phyloP scores from a whole-genome alignment of 2,888 invertebrate genomes.

The Apoda limacodes region DNA sequence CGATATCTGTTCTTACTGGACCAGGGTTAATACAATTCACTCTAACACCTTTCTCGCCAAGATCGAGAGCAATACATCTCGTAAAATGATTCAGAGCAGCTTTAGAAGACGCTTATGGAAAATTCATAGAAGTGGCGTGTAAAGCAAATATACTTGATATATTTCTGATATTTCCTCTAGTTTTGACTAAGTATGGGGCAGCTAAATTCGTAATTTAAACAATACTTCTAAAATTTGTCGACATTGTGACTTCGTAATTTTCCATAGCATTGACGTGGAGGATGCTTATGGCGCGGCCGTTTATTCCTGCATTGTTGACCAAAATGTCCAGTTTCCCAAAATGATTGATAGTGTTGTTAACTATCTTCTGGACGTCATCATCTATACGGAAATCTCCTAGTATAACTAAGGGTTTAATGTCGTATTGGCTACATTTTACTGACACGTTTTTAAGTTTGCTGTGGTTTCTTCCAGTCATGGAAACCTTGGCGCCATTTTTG shows the following conservation, averaged over 20 bases:
- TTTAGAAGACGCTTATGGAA: slow-evolving; percentile 75
- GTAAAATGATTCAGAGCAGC: slow-evolving; percentile 81
- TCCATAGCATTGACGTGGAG: slow-evolving; percentile 16
- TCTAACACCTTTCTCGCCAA: slow-evolving; percentile 66
- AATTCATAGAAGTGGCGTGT: too few species aligned
- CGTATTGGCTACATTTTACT: slow-evolving; percentile 13
- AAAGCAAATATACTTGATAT: slow-evolving; percentile 26
- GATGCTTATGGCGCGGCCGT: slow-evolving; percentile 14
- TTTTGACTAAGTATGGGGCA: slow-evolving; percentile 23
- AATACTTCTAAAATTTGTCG: slow-evolving; percentile 23
- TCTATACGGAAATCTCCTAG: slow-evolving; percentile 27
- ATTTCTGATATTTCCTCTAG: slow-evolving; percentile 30
- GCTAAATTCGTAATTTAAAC: slow-evolving; percentile 23
- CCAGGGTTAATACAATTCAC: slow-evolving; percentile 81
- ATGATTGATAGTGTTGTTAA: slow-evolving; percentile 23
- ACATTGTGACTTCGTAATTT: slow-evolving; percentile 23
- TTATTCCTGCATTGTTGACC: slow-evolving; percentile 31
- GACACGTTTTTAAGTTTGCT: slow-evolving; percentile 19
- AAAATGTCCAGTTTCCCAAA: slow-evolving; percentile 29
- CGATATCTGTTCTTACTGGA: slow-evolving; percentile 60
- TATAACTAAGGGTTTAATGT: slow-evolving; percentile 21
- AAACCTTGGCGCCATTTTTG: slow-evolving; percentile 20
- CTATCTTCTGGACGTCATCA: slow-evolving; percentile 20
- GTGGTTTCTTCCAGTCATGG: slow-evolving; percentile 21
- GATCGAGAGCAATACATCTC: slow-evolving; percentile 73